These are phyloP conservation scores for Telmatherina bonti DNA, from an alignment of 2,797 vertebrate species.

Conservation along the genomic window DNA sequence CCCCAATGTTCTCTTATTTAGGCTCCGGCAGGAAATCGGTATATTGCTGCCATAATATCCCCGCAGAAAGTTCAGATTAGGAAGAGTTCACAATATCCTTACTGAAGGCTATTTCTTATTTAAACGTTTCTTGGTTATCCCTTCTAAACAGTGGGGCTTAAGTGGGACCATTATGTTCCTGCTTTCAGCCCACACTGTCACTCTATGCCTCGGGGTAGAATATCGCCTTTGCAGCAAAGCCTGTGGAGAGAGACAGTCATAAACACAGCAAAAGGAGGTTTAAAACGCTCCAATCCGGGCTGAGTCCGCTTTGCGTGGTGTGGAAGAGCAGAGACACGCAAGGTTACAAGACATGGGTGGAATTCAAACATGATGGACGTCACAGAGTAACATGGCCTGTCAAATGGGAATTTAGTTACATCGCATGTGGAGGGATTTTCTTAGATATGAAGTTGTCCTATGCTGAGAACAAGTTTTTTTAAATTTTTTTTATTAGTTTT, in stretches of 20 bases:
- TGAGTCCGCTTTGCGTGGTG: conserved; percentile 27
- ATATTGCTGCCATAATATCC: conserved; percentile 8
- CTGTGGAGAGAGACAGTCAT: conserved; percentile 52
- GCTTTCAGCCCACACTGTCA: conserved; percentile 54
- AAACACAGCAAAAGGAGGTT: conserved; percentile 42
- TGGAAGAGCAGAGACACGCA: conserved; percentile 21
- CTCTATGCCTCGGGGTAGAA: conserved; percentile 45
- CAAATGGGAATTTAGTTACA: not conserved
- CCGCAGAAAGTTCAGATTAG: conserved; percentile 40
- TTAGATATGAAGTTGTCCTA: not conserved
- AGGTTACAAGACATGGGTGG: not conserved
- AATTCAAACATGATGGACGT: conserved; percentile 32
- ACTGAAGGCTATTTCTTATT: conserved; percentile 35
- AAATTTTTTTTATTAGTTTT: too few relatives aligned
- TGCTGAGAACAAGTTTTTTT: too few relatives aligned
- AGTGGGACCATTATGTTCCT: conserved; percentile 48
- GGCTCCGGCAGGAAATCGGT: conserved; percentile 15
- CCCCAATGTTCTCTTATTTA: conserved; percentile 15
- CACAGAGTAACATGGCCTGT: conserved; percentile 3
- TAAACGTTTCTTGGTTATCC: conserved; percentile 19
- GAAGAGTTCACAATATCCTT: conserved; percentile 24
- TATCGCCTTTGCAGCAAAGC: conserved; percentile 56
- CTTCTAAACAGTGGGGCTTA: conserved; percentile 44
- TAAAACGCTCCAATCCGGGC: conserved; percentile 36
- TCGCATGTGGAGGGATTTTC: not conserved